Evolutionary conservation across 2,797 vertebrate genomes (phyloP).

Genomic region (Channa striata): DNA sequence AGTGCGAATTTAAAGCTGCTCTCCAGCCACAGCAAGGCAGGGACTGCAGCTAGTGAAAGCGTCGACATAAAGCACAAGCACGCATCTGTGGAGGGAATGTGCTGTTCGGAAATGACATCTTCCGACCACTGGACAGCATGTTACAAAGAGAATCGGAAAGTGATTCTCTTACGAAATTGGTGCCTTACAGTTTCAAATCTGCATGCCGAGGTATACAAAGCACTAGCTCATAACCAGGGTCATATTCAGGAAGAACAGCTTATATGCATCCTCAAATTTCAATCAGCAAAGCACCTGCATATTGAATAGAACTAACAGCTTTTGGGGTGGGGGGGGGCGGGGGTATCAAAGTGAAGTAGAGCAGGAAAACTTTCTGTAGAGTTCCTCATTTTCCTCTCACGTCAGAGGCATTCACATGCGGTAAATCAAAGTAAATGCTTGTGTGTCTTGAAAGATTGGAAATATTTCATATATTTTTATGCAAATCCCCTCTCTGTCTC

Average conservation of each 20-base stretch:
- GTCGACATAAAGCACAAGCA: not conserved
- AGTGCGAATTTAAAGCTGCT: slow-evolving; percentile 15
- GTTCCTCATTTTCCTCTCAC: not conserved
- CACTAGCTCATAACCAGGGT: slow-evolving; percentile 11
- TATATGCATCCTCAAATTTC: not conserved
- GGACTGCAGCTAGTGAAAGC: not conserved
- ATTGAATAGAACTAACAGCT: slow-evolving; percentile 1
- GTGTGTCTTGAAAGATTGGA: not conserved
- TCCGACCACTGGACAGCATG: slow-evolving; percentile 5
- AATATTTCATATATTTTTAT: slow-evolving; percentile 13
- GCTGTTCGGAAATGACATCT: not conserved
- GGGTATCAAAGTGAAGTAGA: slow-evolving; percentile 5
- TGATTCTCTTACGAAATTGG: slow-evolving; percentile 11
- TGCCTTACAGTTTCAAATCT: slow-evolving; percentile 32
- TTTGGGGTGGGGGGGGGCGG: too few relatives aligned
- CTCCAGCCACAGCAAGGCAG: not conserved
- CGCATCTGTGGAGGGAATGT: slow-evolving; percentile 2
- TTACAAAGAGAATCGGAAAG: not conserved
- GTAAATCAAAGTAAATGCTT: not conserved
- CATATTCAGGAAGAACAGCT: slow-evolving; percentile 5
- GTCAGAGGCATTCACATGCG: not conserved
- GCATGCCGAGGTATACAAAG: not conserved
- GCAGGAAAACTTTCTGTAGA: not conserved
- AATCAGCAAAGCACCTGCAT: slow-evolving; percentile 15
- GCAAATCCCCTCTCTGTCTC: slow-evolving; percentile 1